A percentile compares a stretch with the other conserved stretches of the same genome.
Evolutionary conservation across 35 echinoderm and acorn worm genomes (phyloP).

Genomic region (Acanthaster planci): DNA sequence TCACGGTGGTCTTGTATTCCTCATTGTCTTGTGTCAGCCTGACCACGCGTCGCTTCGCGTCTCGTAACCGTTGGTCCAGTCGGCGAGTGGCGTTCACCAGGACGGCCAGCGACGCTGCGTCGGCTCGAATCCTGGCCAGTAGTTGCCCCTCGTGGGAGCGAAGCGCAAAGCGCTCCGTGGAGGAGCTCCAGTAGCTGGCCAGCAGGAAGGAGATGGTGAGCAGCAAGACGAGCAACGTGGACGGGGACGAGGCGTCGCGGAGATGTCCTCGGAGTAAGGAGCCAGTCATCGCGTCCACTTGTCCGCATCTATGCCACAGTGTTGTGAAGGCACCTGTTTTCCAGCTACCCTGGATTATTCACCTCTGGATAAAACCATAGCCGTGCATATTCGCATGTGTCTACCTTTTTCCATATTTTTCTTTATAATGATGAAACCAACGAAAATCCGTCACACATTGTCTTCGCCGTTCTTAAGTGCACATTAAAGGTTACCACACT

Average conservation of each 20-base stretch:
- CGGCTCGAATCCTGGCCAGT: neutral
- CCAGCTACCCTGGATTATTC: too few relatives aligned
- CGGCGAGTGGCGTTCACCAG: conserved; percentile 13
- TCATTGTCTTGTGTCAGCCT: conserved; percentile 7
- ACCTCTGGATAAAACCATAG: too few relatives aligned
- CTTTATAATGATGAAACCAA: too few relatives aligned
- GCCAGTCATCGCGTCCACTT: too few relatives aligned
- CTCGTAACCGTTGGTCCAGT: neutral
- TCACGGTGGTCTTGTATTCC: neutral
- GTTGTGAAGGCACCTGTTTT: too few relatives aligned
- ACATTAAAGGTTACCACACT: too few relatives aligned
- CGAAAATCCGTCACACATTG: too few relatives aligned
- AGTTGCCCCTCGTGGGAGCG: neutral
- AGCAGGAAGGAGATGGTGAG: neutral
- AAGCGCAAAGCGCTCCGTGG: conserved; percentile 12
- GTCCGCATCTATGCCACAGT: too few relatives aligned
- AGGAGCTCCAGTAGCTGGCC: conserved; percentile 32
- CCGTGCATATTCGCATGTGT: too few relatives aligned
- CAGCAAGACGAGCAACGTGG: neutral
- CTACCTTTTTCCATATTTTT: too few relatives aligned
- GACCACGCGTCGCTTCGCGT: neutral
- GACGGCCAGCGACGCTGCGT: neutral
- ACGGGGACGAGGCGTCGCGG: neutral
- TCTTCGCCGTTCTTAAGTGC: too few relatives aligned
- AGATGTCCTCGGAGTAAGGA: too few relatives aligned